Conservation (phyloP, 2,797 vertebrate genomes). For the Manis pentadactyla region DNA sequence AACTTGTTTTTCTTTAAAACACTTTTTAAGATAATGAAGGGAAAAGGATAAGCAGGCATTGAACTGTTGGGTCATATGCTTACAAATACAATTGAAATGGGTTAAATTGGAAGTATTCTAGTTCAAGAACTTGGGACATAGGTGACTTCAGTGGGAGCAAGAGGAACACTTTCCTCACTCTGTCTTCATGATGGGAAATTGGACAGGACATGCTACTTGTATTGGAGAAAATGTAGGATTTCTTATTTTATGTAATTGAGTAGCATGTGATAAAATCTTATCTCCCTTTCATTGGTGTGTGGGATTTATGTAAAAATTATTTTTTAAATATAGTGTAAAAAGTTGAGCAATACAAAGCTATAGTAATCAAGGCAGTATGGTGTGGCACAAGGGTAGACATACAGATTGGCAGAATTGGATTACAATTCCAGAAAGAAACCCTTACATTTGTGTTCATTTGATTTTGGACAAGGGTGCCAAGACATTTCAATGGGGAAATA, state of each 20-base stretch:
- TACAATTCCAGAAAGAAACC: conserved; percentile 24
- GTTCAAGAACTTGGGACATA: not conserved
- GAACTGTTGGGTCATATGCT: conserved; percentile 3
- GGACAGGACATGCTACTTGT: not conserved
- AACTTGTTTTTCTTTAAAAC: not conserved
- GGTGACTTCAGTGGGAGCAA: not conserved
- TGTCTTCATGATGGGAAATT: not conserved
- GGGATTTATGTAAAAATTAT: conserved; percentile 35
- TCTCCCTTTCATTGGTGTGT: not conserved
- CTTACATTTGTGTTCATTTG: not conserved
- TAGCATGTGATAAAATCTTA: conserved; percentile 38
- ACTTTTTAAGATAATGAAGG: conserved; percentile 13
- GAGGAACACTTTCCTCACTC: conserved; percentile 19
- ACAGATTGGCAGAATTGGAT: not conserved
- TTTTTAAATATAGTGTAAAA: conserved; percentile 50
- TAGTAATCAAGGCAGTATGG: not conserved
- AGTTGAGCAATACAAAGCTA: not conserved
- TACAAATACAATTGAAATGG: not conserved
- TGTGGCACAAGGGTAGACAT: not conserved
- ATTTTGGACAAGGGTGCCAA: conserved; percentile 10
- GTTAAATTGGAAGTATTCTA: not conserved
- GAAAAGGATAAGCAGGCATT: not conserved
- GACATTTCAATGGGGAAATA: not conserved
- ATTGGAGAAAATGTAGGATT: conserved; percentile 19
- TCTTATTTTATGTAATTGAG: not conserved